Base-by-base conservation (phyloP, 2,797 vertebrate genomes). In the Bradypodion pumilum region DNA sequence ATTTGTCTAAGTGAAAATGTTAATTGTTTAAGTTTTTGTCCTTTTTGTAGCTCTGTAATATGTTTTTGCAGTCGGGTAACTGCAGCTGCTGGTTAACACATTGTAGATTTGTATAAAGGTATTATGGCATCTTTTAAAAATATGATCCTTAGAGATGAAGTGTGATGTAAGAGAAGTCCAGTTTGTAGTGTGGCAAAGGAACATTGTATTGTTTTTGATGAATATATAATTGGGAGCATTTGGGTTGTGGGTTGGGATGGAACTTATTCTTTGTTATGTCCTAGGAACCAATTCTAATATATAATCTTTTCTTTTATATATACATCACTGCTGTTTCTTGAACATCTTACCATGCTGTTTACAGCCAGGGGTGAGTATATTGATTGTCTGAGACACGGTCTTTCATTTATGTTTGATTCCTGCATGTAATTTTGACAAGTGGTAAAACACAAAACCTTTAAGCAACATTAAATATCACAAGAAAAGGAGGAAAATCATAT, bases 311-410 rank as follows among this genome's bases (percentile, higher is more conserved):
- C 66, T 15, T 35, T 77, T 23, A n/a, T n/a, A n/a, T 7, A 77
- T 49, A 10, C 29, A 56, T 44, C 32, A 7, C 29, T 46, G 65
- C 12, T 44, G 21, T 60, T 77, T 25, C 70, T 21, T 10, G 65
- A 35, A 60, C 52, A 12, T 27, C 13, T 35, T 25, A 6, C 49
- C 35, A 23, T 60, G 29, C 13, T 46, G 40, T 25, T 42, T 77
- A 15, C 74, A 83, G 82, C 82, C 52, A 83, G 59, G 42, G n/a
- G 82, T 83, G 74, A 83, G 82, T 70, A 77, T n/a, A 4, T 77
- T 19, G 69, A 42, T 42, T n/a, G 37, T 44, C 35, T 44, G 10
- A 56, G 13, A 37, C 32, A 37, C 35, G 0, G 2, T 7, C 42
- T 66, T 75, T 32, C 52, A 49, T 8, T 29, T 66, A 4, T n/a